Evolutionary conservation across 2,888 invertebrate species (phyloP), one percentile per base, ranked within the genome.

Genomic region (Prosopocoilus inquinatus): DNA sequence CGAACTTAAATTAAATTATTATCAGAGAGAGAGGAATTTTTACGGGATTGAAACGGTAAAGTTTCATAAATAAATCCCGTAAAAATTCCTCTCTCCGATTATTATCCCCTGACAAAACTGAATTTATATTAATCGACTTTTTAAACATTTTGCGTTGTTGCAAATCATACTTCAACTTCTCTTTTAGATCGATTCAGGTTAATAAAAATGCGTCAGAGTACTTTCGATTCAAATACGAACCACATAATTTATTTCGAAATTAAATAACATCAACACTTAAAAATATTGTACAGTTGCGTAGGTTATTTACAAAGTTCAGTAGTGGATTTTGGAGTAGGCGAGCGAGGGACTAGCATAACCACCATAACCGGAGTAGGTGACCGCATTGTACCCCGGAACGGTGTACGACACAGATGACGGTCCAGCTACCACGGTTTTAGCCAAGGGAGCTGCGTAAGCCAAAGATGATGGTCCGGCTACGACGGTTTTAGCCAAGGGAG

Each of bases 231-330:
- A 4, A 41, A 41, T 41, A 41, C 16, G 41, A 41, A 41, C 16
- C 41, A n/a, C n/a, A 11, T 41, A 41, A 41, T 41, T 41, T 41
- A 41, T 41, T 41, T n/a, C n/a, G n/a, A 41, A 41, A 41, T 41
- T 15, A 41, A 41, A 41, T 41, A 41, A 41, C 41, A 28, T 51
- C 35, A 45, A 45, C 44, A 53, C 38, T 39, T 43, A 43, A 13
- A 53, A 47, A 47, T 53, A 53, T 53, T 53, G 48, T 53, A 53
- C 53, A 53, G 53, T 39, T 53, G 44, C 44, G 44, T 20, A 46
- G 43, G 34, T 52, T 43, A 11, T 36, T 33, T 11, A 43, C 34
- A 36, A 43, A 28, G n/a, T 47, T 53, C 38, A 53, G 44, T 53
- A 53, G 35, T 53, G 53, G 9, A 53, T n/a, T 12, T 53, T 53